Evolutionary conservation across 2,888 invertebrate species (phyloP).

Genomic region (Smittia aterrima): DNA sequence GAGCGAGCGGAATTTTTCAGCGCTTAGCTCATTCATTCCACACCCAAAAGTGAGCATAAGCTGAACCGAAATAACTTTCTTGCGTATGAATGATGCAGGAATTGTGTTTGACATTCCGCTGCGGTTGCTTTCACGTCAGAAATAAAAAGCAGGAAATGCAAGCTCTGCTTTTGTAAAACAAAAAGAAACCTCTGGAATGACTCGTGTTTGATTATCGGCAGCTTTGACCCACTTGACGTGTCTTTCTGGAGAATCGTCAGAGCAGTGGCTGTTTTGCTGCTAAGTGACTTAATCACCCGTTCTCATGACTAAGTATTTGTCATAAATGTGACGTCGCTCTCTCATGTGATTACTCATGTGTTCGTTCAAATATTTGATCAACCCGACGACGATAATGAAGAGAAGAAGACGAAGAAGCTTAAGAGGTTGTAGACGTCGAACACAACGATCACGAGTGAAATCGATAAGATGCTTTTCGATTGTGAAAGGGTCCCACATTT

Average conservation of each 20-base stretch:
- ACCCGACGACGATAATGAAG: background rate
- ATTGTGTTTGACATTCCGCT: conserved; percentile 1
- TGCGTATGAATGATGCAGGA: conserved; percentile 5
- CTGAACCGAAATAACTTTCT: conserved; percentile 4
- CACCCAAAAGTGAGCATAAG: conserved; percentile 24
- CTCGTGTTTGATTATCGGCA: no score
- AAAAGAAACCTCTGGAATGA: no score
- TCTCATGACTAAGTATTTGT: conserved; percentile 12
- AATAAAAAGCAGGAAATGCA: background rate
- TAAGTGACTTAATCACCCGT: background rate
- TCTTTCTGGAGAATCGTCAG: background rate
- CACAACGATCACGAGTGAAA: conserved; percentile 16
- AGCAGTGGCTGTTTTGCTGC: background rate
- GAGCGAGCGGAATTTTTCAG: conserved; percentile 19
- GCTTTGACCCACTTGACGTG: no score
- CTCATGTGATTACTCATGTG: conserved; percentile 8
- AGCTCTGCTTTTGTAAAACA: background rate
- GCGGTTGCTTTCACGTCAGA: background rate
- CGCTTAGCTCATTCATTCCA: conserved; percentile 39
- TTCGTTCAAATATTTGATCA: conserved; percentile 1
- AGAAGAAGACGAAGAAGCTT: background rate
- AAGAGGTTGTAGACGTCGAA: background rate
- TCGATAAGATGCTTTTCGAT: background rate
- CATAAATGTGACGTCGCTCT: background rate
- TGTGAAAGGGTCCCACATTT: conserved; percentile 4